Evolutionary conservation across 2,797 vertebrate species (phyloP).

Genomic region (Schizopygopsis pylzovi): DNA sequence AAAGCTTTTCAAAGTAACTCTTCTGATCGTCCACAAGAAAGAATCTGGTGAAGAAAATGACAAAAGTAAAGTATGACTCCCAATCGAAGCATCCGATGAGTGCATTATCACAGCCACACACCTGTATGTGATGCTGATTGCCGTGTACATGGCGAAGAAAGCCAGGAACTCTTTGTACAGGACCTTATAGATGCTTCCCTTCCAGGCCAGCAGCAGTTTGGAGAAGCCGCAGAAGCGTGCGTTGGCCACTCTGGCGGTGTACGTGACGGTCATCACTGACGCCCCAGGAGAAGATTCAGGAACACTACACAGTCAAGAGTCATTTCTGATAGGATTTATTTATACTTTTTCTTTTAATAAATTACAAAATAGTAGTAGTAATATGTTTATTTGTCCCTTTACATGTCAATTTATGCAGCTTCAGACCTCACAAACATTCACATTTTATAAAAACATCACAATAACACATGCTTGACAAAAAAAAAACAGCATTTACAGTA

Average conservation of each 20-base stretch:
- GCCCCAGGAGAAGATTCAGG: neutral
- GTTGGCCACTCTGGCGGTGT: constrained; percentile 90
- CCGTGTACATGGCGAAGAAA: constrained; percentile 87
- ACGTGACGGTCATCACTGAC: constrained; percentile 90
- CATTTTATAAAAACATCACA: too few species aligned
- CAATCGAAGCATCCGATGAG: neutral
- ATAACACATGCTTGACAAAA: too few species aligned
- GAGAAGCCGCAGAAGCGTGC: constrained; percentile 93
- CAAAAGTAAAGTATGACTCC: neutral
- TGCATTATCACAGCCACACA: constrained; percentile 62
- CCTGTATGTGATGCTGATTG: constrained; percentile 91
- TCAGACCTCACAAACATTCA: too few species aligned
- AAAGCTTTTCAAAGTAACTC: constrained; percentile 90
- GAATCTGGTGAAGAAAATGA: constrained; percentile 69
- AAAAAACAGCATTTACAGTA: too few species aligned
- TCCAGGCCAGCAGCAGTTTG: constrained; percentile 90
- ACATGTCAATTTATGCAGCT: too few species aligned
- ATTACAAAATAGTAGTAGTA: too few species aligned
- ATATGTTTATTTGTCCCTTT: too few species aligned
- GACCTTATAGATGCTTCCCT: constrained; percentile 95
- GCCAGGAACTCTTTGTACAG: constrained; percentile 91
- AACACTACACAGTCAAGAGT: neutral
- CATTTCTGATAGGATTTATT: neutral
- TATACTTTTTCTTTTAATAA: neutral
- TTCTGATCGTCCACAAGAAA: constrained; percentile 85